Evolutionary conservation across 2,888 invertebrate genomes (phyloP), one percentile per base, ranked within the genome.

Genomic region (Abscondita cerata): DNA sequence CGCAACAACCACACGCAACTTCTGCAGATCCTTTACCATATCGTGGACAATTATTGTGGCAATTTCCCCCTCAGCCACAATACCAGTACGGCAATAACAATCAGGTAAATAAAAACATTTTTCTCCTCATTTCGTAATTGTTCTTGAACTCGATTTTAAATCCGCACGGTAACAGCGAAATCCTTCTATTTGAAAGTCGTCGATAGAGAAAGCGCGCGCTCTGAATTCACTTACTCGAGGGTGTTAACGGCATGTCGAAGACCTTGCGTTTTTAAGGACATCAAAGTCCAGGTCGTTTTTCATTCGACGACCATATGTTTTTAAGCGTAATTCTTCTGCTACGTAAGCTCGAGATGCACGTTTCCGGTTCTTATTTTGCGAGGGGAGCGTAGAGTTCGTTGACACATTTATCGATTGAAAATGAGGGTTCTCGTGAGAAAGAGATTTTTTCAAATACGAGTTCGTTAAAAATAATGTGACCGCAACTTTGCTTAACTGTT

Each of bases 11-110:
- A 59, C 73, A 73, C 70, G 80, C 76, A 77, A 79, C 79, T 64
- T 71, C 71, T 60, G 70, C 76, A 8, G 85, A 87, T 77, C 85
- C 87, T 67, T 82, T 86, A 74, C 84, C 85, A 74, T 87, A 86
- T 79, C 82, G 86, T 75, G 87, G 89, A 80, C 88, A 87, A 81
- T 88, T 90, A 73, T 85, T 90, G 79, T 93, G 92, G 93, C 90
- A 91, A 81, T 92, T 91, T 81, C 92, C 91, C 78, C 91, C 91
- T 75, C 89, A 90, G 81, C 87, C 88, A 80, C 87, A 89, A 81
- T 90, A 89, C 76, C 84, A 89, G 88, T 90, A 87, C 84, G 55
- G 59, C 59, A 83, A 83, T 80, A 89, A 88, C 81, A 91, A 91
- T 85, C 91, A 91, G 90, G 93, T 93, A 83, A 83, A 87, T 84